Percentiles rank a stretch among this genome's conserved stretches.
phyloP scores from a whole-genome alignment of 1,140 invertebrate genomes.

The Cydia amplana region DNA sequence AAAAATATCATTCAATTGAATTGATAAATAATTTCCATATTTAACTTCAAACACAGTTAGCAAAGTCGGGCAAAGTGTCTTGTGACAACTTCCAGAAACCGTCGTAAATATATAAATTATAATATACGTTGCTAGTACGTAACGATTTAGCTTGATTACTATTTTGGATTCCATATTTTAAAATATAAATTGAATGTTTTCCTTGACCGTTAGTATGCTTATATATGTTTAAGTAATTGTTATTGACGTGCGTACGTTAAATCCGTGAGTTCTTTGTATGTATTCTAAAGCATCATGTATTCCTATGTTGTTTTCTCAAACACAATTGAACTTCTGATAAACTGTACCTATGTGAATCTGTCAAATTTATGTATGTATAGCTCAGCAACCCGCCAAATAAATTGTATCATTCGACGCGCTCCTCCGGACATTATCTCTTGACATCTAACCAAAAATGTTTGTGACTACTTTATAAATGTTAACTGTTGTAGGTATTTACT shows the following conservation, averaged over 20 bases:
- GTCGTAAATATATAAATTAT: conserved; percentile 18
- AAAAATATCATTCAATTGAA: not conserved
- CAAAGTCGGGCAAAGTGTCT: not conserved
- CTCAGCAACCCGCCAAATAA: conserved; percentile 6
- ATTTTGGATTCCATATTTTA: conserved; percentile 8
- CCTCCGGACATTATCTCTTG: not conserved
- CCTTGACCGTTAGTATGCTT: conserved; percentile 18
- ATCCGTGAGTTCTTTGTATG: not conserved
- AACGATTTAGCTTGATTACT: conserved; percentile 8
- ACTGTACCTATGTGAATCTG: not conserved
- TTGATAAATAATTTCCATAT: too few species aligned
- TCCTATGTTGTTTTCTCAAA: not conserved
- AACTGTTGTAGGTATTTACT: conserved; percentile 29
- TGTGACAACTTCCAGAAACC: conserved; percentile 2
- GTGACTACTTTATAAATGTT: conserved; percentile 23
- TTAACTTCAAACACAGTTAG: not conserved
- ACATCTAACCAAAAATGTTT: conserved; percentile 12
- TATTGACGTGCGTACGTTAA: conserved; percentile 14
- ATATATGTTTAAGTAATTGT: conserved; percentile 22
- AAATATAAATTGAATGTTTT: conserved; percentile 21
- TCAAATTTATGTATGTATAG: not conserved
- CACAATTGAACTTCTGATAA: not conserved
- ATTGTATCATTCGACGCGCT: not conserved
- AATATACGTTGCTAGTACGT: not conserved
- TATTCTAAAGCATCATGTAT: not conserved